phyloP scores from a whole-genome alignment of 2,888 invertebrate species.

The Horisme vitalbata region DNA sequence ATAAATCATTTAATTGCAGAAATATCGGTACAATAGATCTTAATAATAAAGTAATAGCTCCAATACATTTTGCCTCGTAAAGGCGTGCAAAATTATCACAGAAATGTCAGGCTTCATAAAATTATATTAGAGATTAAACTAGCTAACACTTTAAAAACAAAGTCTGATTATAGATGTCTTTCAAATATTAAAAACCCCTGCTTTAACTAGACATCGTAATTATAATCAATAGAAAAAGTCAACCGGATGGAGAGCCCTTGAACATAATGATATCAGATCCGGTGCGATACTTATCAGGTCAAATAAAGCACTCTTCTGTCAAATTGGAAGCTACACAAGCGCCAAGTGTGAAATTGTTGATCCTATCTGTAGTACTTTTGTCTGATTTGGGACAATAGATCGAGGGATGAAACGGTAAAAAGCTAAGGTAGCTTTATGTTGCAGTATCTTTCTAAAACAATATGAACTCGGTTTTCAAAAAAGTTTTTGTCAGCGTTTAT shows the following conservation, averaged over 20 bases:
- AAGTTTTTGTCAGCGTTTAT: no score
- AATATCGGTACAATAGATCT: no score
- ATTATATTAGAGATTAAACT: no score
- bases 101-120: no score
- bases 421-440: background rate
- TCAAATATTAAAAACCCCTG: background rate
- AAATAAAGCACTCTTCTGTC: slow-evolving; percentile 64
- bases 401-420: slow-evolving; percentile 9
- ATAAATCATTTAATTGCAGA: no score
- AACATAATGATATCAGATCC: slow-evolving; percentile 60
- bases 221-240: slow-evolving; percentile 52
- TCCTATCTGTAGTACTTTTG: slow-evolving; percentile 57
- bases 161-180: background rate
- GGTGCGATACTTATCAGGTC: slow-evolving; percentile 62
- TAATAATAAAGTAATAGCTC: no score
- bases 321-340: slow-evolving; percentile 55
- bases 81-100: no score
- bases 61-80: no score
- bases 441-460: no score
- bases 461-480: no score
- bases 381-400: slow-evolving; percentile 36
- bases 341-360: slow-evolving; percentile 75
- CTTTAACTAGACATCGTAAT: slow-evolving; percentile 34
- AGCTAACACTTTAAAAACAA: no score
- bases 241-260: slow-evolving; percentile 50